phyloP scores from a whole-genome alignment of 2,797 vertebrate genomes.

The Antennarius maculatus region DNA sequence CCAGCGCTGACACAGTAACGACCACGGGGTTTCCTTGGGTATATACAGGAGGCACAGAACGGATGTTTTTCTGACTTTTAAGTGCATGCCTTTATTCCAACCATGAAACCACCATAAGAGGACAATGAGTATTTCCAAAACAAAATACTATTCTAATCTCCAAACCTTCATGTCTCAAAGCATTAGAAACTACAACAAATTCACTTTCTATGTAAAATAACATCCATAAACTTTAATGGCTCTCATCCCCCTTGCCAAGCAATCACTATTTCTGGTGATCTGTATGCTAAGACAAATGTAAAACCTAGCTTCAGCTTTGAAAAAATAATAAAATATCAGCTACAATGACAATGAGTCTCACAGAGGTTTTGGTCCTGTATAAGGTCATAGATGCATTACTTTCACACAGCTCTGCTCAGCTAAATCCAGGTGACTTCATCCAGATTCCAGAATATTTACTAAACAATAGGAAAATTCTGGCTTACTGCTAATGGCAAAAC shows the following conservation, averaged over 20 bases:
- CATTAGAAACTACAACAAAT: neutral
- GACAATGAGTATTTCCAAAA: neutral
- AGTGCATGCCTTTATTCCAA: conserved; percentile 28
- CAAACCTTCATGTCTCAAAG: neutral
- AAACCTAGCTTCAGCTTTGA: no score
- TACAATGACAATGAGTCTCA: no score
- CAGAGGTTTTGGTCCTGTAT: no score
- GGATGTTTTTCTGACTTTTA: conserved; percentile 57
- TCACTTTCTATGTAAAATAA: conserved; percentile 14
- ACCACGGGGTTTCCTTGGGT: conserved; percentile 75
- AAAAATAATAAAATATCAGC: no score
- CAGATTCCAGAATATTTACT: no score
- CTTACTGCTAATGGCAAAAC: no score
- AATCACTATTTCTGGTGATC: conserved; percentile 14
- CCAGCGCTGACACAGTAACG: conserved; percentile 39
- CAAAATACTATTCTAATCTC: neutral
- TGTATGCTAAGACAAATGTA: no score
- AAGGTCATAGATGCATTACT: no score
- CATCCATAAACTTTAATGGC: neutral
- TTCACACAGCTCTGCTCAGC: no score
- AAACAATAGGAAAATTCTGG: no score
- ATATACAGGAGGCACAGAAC: conserved; percentile 29
- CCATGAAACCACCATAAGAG: conserved; percentile 35
- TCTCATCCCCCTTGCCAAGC: neutral
- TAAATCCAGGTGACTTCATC: no score